phyloP scores from a whole-genome alignment of 2,888 invertebrate genomes.

The Azorinus chamasolen region DNA sequence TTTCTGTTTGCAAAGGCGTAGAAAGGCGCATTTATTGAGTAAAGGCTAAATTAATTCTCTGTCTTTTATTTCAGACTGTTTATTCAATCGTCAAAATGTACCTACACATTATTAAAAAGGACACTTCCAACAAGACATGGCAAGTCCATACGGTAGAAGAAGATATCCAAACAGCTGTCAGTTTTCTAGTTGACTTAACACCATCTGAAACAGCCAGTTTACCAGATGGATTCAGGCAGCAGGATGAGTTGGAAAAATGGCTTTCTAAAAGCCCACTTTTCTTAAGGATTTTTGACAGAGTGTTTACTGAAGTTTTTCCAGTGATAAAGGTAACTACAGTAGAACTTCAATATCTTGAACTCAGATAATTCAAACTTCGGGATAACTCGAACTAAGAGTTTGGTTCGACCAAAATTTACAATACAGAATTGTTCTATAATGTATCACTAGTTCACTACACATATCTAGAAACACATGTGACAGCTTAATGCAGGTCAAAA shows the following conservation, averaged over 20 bases:
- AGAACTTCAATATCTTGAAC: no score
- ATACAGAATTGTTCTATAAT: no score
- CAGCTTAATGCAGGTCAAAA: no score
- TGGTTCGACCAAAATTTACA: no score
- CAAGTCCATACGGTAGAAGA: slow-evolving; percentile 51
- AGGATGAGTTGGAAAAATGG: slow-evolving; percentile 75
- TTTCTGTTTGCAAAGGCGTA: no score
- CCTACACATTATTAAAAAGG: slow-evolving; percentile 30
- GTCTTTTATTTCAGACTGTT: slow-evolving; percentile 41
- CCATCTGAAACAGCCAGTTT: slow-evolving; percentile 16
- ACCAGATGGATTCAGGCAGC: slow-evolving; percentile 33
- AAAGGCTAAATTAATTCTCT: no score
- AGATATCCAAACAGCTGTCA: slow-evolving; percentile 55
- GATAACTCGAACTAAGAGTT: no score
- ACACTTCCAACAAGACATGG: slow-evolving; percentile 66
- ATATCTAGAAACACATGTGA: no score
- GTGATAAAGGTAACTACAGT: slow-evolving; percentile 9
- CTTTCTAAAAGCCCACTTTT: slow-evolving; percentile 73
- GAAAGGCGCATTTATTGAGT: no score
- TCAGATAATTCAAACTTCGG: no score
- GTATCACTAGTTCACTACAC: no score
- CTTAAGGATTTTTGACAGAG: slow-evolving; percentile 71
- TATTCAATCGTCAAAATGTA: slow-evolving; percentile 36
- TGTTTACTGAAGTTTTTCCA: slow-evolving; percentile 75
- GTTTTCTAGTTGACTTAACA: slow-evolving; percentile 52